Evolutionary conservation across 2,888 invertebrate genomes (phyloP), one percentile per base, ranked within the genome.

Genomic region (Theodoxus fluviatilis): DNA sequence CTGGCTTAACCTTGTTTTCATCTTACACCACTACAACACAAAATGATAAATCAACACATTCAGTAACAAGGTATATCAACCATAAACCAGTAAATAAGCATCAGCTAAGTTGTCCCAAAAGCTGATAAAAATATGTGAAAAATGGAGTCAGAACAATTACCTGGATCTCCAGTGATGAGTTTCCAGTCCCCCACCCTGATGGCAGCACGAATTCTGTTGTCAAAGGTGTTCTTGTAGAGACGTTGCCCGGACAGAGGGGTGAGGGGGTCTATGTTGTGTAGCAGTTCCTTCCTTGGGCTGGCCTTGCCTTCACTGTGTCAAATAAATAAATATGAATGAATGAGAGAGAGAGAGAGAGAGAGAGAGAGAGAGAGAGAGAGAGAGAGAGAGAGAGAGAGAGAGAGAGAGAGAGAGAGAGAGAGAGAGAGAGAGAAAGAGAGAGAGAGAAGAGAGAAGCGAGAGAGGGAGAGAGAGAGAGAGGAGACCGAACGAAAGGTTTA

Each of bases 261-360:
- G 68, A 82, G 69, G 18, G 85, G 85, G 83, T 97, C 96, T 68
- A 97, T 96, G 83, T 96, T 96, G 84, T 95, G 95, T 0, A 96
- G 88, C 9, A 86, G 70, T 52, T 84, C 82, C 35, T 74, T 75
- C 25, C 85, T 77, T 12, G 77, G 79, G 67, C 81, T 77, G 1
- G 69, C 57, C 6, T 18, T 35, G 7, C 79, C 80, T 65, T 75
- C 37, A 63, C 79, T 79, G 63, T 7, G 68, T 70, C 38, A 66
- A 57, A 1, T 2, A 1, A 57, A 2, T n/a, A 22, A 15, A 57
- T 18, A 1, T 25, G 1, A 12, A 57, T n/a, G 31, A 25, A 25
- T 59, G 9, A 22, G 52, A 52, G 18, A 22, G 52, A 52, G 18
- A 22, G 52, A 52, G 6, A 9, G 52, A 52, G 6, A 9, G 52